Evolutionary conservation across 1,140 invertebrate species (phyloP), one percentile per base, ranked within the genome.

Genomic region (Dreissena rostriformis): DNA sequence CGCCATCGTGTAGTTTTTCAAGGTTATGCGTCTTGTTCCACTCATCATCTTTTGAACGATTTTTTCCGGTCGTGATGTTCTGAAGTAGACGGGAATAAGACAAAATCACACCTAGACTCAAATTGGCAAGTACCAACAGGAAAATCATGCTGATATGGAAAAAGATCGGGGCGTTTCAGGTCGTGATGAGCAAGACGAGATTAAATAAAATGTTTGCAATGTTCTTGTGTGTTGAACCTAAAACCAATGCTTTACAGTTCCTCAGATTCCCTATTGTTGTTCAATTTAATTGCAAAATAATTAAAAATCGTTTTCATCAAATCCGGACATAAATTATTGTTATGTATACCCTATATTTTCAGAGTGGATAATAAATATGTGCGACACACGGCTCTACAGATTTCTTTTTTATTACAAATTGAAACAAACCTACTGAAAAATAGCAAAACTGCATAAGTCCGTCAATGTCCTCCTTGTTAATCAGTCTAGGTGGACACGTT

Each of bases 1-100:
- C 70, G 12, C 70, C 51, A 52, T 72, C 70, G 19, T 72, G 70
- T 15, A 72, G 70, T 11, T 5, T 7, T 72, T 72, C 70, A 4
- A 72, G 19, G 51, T 72, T 72, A 72, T 17, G 49, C 7, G 15
- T 12, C 8, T 72, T 52, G 8, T 10, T 22, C 4, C 6, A 17
- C 14, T 72, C 28, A 2, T 51, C 19, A 19, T 72, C 29, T 15
- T n/a, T n/a, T n/a, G n/a, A n/a, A n/a, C n/a, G n/a, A n/a, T n/a
- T n/a, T n/a, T 12, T 11, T 12, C 70, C 70, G 2, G 70, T 72
- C 5, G 70, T 72, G 39, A 72, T 72, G 22, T 72, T 51, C 70
- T 72, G 7, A 72, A 72, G 52, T 10, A 67, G 24, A 67, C 12
- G 65, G 24, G 10, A 39, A 15, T 22, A 57, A 71, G 22, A 28